These are phyloP conservation scores for Pachyrhynchus sulphureomaculatus DNA, from an alignment of 1,140 invertebrate species.

Conservation along the genomic window DNA sequence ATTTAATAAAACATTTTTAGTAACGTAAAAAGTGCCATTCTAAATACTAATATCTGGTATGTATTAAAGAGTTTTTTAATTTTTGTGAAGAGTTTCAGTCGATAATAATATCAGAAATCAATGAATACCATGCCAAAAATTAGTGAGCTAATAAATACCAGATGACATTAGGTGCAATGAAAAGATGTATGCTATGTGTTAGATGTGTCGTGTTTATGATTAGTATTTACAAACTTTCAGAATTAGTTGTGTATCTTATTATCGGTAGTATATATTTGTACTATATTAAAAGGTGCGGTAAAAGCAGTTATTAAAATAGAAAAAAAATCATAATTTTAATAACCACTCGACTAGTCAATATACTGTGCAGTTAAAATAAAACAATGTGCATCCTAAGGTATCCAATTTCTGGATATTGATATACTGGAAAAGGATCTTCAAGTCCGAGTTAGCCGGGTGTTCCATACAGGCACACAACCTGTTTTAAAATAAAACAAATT, in stretches of 20 bases:
- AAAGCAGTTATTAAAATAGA: conserved; percentile 8
- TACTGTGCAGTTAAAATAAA: neutral
- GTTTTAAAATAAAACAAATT: conserved; percentile 40
- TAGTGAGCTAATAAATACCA: conserved; percentile 18
- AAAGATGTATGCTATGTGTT: neutral
- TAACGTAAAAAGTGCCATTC: neutral
- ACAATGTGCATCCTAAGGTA: conserved; percentile 32
- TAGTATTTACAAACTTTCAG: conserved; percentile 13
- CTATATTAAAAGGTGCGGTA: conserved; percentile 9
- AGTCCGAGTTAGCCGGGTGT: conserved; percentile 13
- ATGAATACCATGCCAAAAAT: too few species aligned
- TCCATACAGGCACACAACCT: conserved; percentile 40
- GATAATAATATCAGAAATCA: too few species aligned
- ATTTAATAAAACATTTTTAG: neutral
- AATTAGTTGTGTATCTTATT: neutral
- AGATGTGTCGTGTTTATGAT: neutral
- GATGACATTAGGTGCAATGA: conserved; percentile 14
- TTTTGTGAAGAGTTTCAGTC: too few species aligned
- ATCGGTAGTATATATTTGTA: neutral
- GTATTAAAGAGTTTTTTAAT: neutral
- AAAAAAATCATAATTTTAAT: neutral
- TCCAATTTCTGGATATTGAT: conserved; percentile 24
- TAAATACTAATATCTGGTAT: conserved; percentile 13
- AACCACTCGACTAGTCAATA: neutral
- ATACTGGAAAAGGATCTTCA: conserved; percentile 2